Base-by-base conservation (phyloP, 2,113 vertebrate species). In the Solea senegalensis region DNA sequence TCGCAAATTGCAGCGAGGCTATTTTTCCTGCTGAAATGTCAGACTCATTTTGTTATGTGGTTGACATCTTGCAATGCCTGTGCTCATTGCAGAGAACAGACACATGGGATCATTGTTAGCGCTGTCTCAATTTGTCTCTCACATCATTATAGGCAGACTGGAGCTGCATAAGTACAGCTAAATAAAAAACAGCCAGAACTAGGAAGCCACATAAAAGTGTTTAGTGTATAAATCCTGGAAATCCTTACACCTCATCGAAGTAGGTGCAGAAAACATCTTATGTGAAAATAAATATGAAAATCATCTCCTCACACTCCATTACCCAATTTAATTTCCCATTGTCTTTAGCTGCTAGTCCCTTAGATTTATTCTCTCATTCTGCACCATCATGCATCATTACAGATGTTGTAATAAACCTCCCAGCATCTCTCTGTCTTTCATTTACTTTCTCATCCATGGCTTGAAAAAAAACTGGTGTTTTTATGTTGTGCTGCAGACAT, bases 311-410 rank as follows among this genome's bases (percentile, higher is more conserved):
- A 86, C 85, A 82, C 76, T 81, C 74, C 83, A 90, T 91, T 89
- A 88, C 63, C 69, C 86, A 79, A 78, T 85, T 88, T 86, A 78
- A 92, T 92, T 88, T 86, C 65, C 73, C 45, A 56, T 74, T 67
- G 68, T 84, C 74, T 84, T 74, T 48, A 62, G 62, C 41, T 58
- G 46, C 60, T 68, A 68, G 67, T 78, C 59, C 72, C 56, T 78
- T 82, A 84, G 83, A 87, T 88, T 85, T 82, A 86, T 86, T 63
- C 41, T 67, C 51, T 21, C 46, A 54, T 59, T 82, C 56, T 71
- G 50, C 78, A 79, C 53, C 69, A 87, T 77, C 78, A 86, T 81
- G 72, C 76, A 81, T 87, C 88, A 88, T 86, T 84, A 83, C 74
- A 79, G 69, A 76, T 73, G 72, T 58, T 79, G 56, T 63, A 72